These are phyloP conservation scores for Erebia palarica DNA, from an alignment of 2,888 invertebrate genomes.

Conservation along the genomic window DNA sequence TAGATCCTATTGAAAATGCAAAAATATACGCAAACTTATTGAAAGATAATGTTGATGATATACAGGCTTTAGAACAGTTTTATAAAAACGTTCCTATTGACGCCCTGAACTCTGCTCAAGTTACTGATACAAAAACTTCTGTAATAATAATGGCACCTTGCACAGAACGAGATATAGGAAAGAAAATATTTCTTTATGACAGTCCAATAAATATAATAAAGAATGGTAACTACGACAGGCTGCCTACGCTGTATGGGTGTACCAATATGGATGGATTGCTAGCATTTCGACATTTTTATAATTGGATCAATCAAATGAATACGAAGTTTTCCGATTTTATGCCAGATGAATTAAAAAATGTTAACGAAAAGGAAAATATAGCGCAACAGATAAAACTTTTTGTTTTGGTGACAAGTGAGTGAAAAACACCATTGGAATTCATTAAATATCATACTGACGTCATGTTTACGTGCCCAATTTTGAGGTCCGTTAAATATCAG, in stretches of 20 bases:
- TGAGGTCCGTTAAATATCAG: conserved; percentile 48
- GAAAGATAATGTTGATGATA: conserved; percentile 47
- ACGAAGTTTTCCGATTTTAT: conserved; percentile 60
- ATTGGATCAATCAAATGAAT: conserved; percentile 54
- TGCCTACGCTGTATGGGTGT: conserved; percentile 56
- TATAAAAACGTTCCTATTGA: conserved; percentile 50
- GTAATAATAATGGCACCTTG: conserved; percentile 43
- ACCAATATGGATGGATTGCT: conserved; percentile 51
- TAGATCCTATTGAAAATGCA: conserved; percentile 45
- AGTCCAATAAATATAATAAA: conserved; percentile 52
- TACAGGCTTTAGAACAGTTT: conserved; percentile 54
- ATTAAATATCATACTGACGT: conserved; percentile 59
- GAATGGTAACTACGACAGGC: conserved; percentile 44
- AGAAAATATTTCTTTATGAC: conserved; percentile 49
- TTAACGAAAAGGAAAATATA: conserved; percentile 45
- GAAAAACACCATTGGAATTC: conserved; percentile 21
- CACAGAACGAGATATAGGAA: conserved; percentile 44
- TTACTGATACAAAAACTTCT: conserved; percentile 41
- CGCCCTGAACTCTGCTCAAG: conserved; percentile 41
- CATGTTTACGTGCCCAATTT: conserved; percentile 48
- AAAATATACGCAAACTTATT: conserved; percentile 43
- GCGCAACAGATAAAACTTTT: conserved; percentile 47
- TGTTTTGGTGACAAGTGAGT: conserved; percentile 51
- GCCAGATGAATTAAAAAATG: conserved; percentile 46
- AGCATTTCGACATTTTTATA: conserved; percentile 46